Base-by-base conservation (phyloP, 1,140 invertebrate genomes). In the Cotesia glomerata region DNA sequence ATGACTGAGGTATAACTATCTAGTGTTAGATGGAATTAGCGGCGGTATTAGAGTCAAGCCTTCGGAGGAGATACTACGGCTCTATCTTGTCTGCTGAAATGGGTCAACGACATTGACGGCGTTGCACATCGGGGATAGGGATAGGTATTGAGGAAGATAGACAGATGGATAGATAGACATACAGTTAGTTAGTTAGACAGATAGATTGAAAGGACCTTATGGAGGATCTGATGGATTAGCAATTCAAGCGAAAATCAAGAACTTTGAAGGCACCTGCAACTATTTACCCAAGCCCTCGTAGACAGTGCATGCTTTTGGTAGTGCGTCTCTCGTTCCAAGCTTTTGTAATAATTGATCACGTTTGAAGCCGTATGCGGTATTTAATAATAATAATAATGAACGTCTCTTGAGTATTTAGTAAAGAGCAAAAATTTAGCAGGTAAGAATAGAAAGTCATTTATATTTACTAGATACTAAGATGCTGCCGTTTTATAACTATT, bases 81-180 rank as follows among this genome's bases (percentile, higher is more conserved):
- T n/a, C 34, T 32, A 71, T 52, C 58, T 63, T 26, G 39, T 52
- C 26, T 36, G 51, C 36, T 61, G 67, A 69, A 69, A 45, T 69
- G 39, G 67, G 67, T 69, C 54, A 69, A 69, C 59, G 54, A 45
- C 54, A 45, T 69, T 59, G 67, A 54, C 54, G 52, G 49, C 14
- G 16, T 26, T 52, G 49, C 11, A 5, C 18, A 62, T 62, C 54
- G 13, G 54, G 32, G 26, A 58, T 34, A 14, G 4, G 4, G 7
- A 26, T 56, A 69, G 52, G 11, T 45, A 45, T 11, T 9, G 39
- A 45, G 39, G 9, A 8, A 39, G 36, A 7, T 11, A 45, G 39
- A 45, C 39, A 45, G 7, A 45, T 45, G 11, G 39, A 45, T 45
- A 45, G 39, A 45, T 45, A 45, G 39, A 2, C 11, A 45, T 7